A percentile compares a stretch with the other conserved stretches of the same genome.
phyloP scores from a whole-genome alignment of 2,888 invertebrate genomes.

The Troides oblongomaculatus region DNA sequence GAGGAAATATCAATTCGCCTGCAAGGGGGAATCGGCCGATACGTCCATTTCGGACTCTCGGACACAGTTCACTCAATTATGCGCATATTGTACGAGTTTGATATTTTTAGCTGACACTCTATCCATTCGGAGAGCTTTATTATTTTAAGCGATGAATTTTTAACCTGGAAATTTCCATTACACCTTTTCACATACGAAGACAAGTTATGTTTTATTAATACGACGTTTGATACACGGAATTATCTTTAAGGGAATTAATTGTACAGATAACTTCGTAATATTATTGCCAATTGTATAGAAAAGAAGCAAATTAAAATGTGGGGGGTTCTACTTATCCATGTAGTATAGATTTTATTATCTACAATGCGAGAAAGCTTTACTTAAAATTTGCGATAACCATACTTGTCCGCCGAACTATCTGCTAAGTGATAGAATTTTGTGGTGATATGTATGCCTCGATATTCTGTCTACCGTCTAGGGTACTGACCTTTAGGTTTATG shows the following conservation, averaged over 20 bases:
- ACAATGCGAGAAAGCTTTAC: too few species aligned
- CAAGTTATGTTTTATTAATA: neutral
- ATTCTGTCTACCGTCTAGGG: too few species aligned
- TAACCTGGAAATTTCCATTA: conserved; percentile 2
- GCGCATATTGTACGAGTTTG: conserved; percentile 36
- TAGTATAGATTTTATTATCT: too few species aligned
- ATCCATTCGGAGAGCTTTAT: conserved; percentile 14
- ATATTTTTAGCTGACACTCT: conserved; percentile 35
- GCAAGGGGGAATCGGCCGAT: conserved; percentile 56
- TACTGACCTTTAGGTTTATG: too few species aligned
- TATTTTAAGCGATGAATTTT: conserved; percentile 18
- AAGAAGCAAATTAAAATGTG: too few species aligned
- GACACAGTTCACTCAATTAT: conserved; percentile 60
- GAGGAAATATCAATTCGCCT: conserved; percentile 78
- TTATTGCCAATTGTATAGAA: too few species aligned
- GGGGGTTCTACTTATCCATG: too few species aligned
- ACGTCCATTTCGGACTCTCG: conserved; percentile 52
- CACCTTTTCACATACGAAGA: neutral
- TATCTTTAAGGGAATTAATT: too few species aligned
- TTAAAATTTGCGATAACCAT: too few species aligned
- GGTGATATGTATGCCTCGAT: too few species aligned
- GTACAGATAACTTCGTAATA: too few species aligned
- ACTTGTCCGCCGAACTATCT: neutral
- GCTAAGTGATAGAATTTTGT: too few species aligned
- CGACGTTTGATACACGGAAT: neutral